These are phyloP conservation scores for Motacilla alba DNA, from an alignment of 2,113 vertebrate genomes.

Conservation along the genomic window DNA sequence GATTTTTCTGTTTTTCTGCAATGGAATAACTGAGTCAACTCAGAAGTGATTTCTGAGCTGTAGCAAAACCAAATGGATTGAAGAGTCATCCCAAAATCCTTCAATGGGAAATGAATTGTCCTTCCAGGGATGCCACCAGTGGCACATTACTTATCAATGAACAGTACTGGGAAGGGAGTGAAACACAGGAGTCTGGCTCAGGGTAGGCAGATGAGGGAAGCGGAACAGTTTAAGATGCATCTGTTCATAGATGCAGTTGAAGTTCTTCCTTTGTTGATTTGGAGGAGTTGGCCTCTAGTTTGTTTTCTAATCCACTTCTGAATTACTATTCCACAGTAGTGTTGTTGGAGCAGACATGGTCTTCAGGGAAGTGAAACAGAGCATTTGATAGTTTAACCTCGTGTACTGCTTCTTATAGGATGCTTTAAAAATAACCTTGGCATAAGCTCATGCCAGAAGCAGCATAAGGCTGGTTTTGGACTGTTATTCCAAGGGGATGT, in stretches of 20 bases:
- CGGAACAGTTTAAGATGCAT: neutral
- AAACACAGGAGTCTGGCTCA: neutral
- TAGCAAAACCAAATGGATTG: neutral
- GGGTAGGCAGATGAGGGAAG: neutral
- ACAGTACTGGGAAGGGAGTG: neutral
- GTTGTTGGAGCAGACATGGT: neutral
- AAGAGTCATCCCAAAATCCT: neutral
- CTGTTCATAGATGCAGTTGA: neutral
- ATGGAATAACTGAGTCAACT: neutral
- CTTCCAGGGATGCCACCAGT: neutral
- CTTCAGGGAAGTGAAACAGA: neutral
- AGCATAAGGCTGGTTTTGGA: neutral
- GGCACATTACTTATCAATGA: neutral
- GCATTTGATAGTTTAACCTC: neutral
- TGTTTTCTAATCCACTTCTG: neutral
- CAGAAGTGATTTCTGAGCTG: neutral
- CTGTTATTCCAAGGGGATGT: neutral
- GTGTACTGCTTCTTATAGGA: neutral
- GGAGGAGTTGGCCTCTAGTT: neutral
- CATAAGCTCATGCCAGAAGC: neutral
- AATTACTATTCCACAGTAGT: neutral
- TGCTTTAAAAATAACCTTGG: slow-evolving; percentile 11
- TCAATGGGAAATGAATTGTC: neutral
- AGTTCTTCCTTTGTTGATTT: neutral
- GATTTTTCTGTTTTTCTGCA: neutral